Evolutionary conservation across 2,113 vertebrate genomes (phyloP).

Genomic region (Cyphotilapia sp.): DNA sequence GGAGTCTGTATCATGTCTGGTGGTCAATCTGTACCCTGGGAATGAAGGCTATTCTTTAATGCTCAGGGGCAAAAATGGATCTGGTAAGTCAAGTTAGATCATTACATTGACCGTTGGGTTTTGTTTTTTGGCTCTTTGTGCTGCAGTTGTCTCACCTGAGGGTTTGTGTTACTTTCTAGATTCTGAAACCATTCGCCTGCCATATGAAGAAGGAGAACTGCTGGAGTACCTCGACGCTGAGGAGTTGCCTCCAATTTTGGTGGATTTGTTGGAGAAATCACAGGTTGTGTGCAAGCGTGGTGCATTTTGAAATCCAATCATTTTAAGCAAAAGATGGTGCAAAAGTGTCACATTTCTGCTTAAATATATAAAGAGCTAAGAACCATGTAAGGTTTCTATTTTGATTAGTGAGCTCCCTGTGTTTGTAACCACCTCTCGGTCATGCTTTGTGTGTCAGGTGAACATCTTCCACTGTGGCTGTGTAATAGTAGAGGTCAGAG

Average conservation of each 20-base stretch:
- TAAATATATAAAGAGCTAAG: background rate
- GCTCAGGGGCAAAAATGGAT: conserved; percentile 99
- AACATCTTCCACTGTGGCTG: conserved; percentile 99
- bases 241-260: conserved; percentile 94
- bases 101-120: background rate
- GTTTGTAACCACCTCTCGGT: background rate
- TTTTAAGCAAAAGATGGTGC: background rate
- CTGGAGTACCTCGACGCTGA: conserved; percentile 97
- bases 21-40: conserved; percentile 96
- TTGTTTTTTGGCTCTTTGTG: background rate
- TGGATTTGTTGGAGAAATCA: conserved; percentile 98
- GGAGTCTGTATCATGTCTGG: conserved; percentile 91
- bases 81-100: conserved; percentile 73
- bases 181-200: conserved; percentile 96
- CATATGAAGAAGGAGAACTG: conserved; percentile 94
- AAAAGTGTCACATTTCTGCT: background rate
- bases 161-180: conserved; percentile 65
- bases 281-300: conserved; percentile 73
- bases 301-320: background rate
- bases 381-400: background rate
- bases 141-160: background rate
- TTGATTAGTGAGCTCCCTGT: background rate
- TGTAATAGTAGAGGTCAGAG: conserved; percentile 94
- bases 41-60: conserved; percentile 98
- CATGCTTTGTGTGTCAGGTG: conserved; percentile 71